phyloP scores from a whole-genome alignment of 2,888 invertebrate species.

The Nomada fabriciana region DNA sequence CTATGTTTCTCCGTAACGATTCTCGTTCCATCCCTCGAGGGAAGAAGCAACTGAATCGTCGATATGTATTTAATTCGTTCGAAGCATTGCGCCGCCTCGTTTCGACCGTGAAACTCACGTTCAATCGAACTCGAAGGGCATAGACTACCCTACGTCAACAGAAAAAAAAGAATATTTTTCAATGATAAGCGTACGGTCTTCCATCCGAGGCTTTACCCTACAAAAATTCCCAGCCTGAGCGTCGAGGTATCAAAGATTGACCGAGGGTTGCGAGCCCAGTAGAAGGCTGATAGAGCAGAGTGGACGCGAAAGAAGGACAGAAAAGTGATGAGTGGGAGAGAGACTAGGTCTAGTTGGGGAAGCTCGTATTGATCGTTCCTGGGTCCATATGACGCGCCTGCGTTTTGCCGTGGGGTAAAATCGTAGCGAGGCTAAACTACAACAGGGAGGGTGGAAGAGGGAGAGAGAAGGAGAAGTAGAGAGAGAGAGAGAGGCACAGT shows the following conservation, averaged over 20 bases:
- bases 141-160: too few relatives aligned
- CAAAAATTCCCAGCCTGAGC: constrained; percentile 21
- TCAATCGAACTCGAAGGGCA: too few relatives aligned
- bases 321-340: constrained; percentile 38
- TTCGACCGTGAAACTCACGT: neutral
- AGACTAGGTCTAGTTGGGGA: constrained; percentile 68
- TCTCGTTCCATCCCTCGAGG: neutral
- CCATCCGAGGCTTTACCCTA: neutral
- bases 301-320: constrained; percentile 34
- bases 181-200: neutral
- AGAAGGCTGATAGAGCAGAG: constrained; percentile 51
- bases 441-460: constrained; percentile 51
- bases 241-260: constrained; percentile 63
- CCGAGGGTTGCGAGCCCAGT: constrained; percentile 45
- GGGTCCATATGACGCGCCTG: constrained; percentile 83
- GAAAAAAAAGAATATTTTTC: neutral
- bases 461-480: constrained; percentile 53
- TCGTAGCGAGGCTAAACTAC: constrained; percentile 69
- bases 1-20: constrained; percentile 26
- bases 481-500: constrained; percentile 57
- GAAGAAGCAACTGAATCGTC: neutral
- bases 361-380: constrained; percentile 82
- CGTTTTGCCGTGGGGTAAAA: constrained; percentile 77
- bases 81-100: neutral
- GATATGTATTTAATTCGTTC: neutral